A percentile compares a stretch with the other conserved stretches of the same genome.
phyloP scores from a whole-genome alignment of 2,888 invertebrate species.

The Machimus atricapillus region DNA sequence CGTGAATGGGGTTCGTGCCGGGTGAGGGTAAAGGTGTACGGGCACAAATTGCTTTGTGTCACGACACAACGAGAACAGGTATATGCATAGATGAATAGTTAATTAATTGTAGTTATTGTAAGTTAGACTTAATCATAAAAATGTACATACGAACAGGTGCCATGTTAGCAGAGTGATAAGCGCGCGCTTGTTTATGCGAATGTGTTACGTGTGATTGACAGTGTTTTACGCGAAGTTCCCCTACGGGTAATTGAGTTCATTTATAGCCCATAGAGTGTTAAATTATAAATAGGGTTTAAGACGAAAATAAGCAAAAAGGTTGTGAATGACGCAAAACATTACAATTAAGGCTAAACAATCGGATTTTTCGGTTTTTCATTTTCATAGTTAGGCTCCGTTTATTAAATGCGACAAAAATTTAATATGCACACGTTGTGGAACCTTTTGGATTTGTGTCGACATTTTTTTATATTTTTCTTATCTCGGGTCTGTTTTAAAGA shows the following conservation, averaged over 20 bases:
- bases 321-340: conserved; percentile 40
- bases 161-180: conserved; percentile 14
- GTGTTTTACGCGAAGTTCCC: conserved; percentile 33
- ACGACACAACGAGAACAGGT: conserved; percentile 9
- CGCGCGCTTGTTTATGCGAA: background rate
- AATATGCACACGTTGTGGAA: background rate
- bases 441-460: background rate
- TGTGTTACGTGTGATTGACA: conserved; percentile 11
- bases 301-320: conserved; percentile 40
- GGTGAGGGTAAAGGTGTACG: background rate
- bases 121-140: background rate
- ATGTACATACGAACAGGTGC: conserved; percentile 34
- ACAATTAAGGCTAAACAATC: conserved; percentile 15
- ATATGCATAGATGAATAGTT: conserved; percentile 5
- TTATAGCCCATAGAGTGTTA: conserved; percentile 13
- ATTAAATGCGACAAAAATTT: background rate
- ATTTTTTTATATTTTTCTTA: background rate
- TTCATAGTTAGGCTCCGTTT: background rate
- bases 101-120: conserved; percentile 4
- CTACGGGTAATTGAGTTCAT: conserved; percentile 30
- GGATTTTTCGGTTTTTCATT: conserved; percentile 16
- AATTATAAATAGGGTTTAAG: conserved; percentile 29
- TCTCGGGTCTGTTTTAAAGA: background rate
- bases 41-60: background rate
- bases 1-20: background rate